Percentiles rank a stretch among this genome's conserved stretches.
Conservation (phyloP, 2,888 invertebrate genomes). For the Cephus pulcher region DNA sequence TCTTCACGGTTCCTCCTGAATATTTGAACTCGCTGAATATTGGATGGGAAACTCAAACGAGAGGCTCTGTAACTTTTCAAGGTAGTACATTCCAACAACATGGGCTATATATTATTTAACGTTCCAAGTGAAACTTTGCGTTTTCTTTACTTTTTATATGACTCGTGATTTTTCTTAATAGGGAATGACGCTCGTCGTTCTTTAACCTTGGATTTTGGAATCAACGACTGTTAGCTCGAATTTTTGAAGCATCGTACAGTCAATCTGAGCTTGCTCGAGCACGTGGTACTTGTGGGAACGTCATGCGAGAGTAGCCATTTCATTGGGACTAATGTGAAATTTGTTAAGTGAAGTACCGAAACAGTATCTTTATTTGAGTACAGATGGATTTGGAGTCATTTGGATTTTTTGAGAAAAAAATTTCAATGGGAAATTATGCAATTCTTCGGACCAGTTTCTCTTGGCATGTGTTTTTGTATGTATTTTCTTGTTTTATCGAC, state of each 20-base stretch:
- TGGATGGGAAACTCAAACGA: too few relatives aligned
- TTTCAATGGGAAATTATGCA: too few relatives aligned
- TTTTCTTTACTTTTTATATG: not conserved
- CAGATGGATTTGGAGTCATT: too few relatives aligned
- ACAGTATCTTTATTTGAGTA: too few relatives aligned
- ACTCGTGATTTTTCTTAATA: not conserved
- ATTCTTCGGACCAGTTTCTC: too few relatives aligned
- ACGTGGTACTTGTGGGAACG: slow-evolving; percentile 65
- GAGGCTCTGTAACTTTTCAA: not conserved
- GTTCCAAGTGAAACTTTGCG: too few relatives aligned
- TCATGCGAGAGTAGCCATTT: slow-evolving; percentile 35
- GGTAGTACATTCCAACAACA: not conserved
- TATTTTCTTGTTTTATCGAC: too few relatives aligned
- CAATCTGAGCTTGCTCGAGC: slow-evolving; percentile 58
- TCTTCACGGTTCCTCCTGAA: too few relatives aligned
- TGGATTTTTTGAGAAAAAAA: too few relatives aligned
- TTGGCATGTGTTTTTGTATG: too few relatives aligned
- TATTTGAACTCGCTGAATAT: too few relatives aligned
- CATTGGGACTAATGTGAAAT: slow-evolving; percentile 59
- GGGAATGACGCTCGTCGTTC: slow-evolving; percentile 64
- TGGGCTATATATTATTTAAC: too few relatives aligned
- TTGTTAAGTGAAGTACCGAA: slow-evolving; percentile 55
- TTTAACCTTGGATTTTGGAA: slow-evolving; percentile 64
- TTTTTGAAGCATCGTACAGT: slow-evolving; percentile 53
- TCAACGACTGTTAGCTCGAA: slow-evolving; percentile 53